phyloP scores from a whole-genome alignment of 1,140 invertebrate species.

The Mizuhopecten yessoensis region DNA sequence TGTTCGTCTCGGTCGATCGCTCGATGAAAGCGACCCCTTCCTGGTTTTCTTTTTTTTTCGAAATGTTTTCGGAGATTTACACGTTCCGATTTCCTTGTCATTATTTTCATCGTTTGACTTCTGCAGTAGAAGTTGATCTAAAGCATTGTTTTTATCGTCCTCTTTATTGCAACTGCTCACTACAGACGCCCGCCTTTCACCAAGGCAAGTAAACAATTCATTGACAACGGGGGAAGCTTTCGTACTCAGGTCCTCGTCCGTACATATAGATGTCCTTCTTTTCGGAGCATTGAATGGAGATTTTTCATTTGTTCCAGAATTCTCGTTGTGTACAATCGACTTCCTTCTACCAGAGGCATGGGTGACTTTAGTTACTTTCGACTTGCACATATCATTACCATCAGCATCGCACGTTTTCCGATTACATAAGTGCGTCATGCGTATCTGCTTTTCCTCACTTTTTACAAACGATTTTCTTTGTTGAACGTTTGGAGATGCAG shows the following conservation, averaged over 20 bases:
- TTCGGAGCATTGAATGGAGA: neutral
- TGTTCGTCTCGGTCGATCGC: neutral
- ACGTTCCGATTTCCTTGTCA: no score
- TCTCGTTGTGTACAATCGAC: neutral
- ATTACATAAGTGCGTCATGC: no score
- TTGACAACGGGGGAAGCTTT: neutral
- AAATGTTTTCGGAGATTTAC: neutral
- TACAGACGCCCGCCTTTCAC: neutral
- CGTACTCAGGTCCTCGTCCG: neutral
- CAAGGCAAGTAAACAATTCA: neutral
- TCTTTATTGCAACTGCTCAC: neutral
- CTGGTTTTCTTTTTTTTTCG: constrained; percentile 14
- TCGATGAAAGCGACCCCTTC: neutral
- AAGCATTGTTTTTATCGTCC: no score
- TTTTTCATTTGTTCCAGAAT: neutral
- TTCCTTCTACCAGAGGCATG: neutral
- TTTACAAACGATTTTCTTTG: no score
- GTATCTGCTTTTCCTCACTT: no score
- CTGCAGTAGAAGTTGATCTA: no score
- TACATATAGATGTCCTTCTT: no score
- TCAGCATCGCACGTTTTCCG: no score
- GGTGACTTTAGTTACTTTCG: neutral
- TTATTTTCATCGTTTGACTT: no score
- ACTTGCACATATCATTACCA: no score
- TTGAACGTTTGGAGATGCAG: no score